These are phyloP conservation scores for Eurypyga helias DNA, from an alignment of 2,113 vertebrate genomes.

Conservation along the genomic window DNA sequence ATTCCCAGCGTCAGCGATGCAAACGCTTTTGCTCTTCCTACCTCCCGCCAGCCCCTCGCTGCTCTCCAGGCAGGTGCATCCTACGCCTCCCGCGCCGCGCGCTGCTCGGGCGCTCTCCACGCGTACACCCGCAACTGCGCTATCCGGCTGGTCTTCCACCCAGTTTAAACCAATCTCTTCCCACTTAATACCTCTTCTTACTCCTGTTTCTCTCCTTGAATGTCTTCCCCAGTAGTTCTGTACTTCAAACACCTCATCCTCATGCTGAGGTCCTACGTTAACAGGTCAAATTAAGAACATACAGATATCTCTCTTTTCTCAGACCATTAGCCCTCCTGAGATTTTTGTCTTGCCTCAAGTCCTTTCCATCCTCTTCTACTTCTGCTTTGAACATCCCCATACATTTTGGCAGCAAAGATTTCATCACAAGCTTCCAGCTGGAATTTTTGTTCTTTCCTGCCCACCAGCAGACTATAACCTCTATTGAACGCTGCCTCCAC, in stretches of 20 bases:
- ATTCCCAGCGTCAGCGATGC: neutral
- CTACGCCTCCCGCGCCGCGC: neutral
- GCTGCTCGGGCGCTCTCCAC: neutral
- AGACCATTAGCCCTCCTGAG: neutral
- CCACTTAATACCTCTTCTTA: neutral
- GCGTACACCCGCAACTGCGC: neutral
- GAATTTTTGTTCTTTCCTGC: neutral
- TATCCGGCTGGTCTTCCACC: neutral
- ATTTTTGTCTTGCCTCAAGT: neutral
- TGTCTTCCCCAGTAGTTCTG: neutral
- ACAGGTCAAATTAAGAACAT: neutral
- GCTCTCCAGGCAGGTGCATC: neutral
- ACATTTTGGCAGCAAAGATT: neutral
- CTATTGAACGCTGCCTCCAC: neutral
- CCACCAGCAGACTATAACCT: neutral
- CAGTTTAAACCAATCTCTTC: neutral
- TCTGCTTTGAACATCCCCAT: neutral
- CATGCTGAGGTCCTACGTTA: neutral
- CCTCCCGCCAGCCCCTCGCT: neutral
- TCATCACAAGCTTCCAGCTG: neutral
- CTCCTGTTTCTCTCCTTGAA: neutral
- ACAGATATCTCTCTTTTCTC: accelerated
- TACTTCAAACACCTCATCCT: neutral
- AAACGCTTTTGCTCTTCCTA: neutral
- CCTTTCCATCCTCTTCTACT: neutral